Base-by-base conservation (phyloP, 2,888 invertebrate genomes). In the Zonitis immaculata region DNA sequence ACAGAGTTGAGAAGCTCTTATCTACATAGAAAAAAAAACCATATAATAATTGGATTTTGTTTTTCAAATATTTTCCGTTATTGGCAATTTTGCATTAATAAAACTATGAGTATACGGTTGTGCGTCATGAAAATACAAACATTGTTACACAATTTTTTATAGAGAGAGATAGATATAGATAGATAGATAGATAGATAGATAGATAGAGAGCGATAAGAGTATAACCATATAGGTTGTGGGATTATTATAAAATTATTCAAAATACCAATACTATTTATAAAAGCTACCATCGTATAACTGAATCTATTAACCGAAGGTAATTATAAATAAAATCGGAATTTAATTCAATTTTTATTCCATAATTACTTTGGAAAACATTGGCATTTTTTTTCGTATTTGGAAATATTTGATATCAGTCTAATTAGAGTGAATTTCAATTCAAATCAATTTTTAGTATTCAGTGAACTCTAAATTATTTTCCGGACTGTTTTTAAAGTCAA, bases 61-160 rank as follows among this genome's bases (percentile, higher is more conserved):
- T 14, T 43, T 39, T 52, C 45, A 49, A 22, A 46, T 49, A 52
- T 55, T 51, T 43, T 49, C 46, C 22, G 43, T 49, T 48, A 55
- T 55, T 52, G 55, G 51, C 51, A 51, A 51, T 50, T 43, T 22
- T 43, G n/a, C 5, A 12, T 7, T 25, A 16, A 22, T 45, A 53
- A 52, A 52, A 47, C 44, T 18, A n/a, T n/a, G n/a, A n/a, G n/a
- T 8, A 49, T 44, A 46, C 44, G 26, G 43, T 51, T 57, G 51
- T 57, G 57, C 56, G 56, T 50, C 53, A 53, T 50, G 44, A 47
- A 53, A 56, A 56, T 56, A 53, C 51, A 48, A 44, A 42, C 26
- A 39, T 42, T 48, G 16, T 28, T 44, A 44, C 27, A 44, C 35
- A 35, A 11, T 16, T 16, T 35, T 18, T 16, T 35, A 35, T 35